A percentile compares a stretch with the other conserved stretches of the same genome.
phyloP scores from a whole-genome alignment of 2,888 invertebrate species.

The Andrena flavipes region DNA sequence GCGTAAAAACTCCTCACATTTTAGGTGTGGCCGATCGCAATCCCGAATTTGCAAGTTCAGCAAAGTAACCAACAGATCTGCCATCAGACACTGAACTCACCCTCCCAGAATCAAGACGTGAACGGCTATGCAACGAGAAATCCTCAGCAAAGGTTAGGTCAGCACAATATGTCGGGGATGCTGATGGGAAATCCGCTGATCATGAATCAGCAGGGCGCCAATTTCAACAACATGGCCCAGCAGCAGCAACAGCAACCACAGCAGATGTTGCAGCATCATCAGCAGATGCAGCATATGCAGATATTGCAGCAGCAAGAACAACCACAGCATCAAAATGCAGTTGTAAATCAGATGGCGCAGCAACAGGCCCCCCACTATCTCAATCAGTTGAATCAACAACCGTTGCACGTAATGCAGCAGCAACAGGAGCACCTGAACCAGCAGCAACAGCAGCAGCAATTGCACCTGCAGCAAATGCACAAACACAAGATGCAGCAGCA shows the following conservation, averaged over 20 bases:
- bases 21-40: slow-evolving; percentile 81
- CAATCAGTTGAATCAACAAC: slow-evolving; percentile 78
- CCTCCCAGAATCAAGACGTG: slow-evolving; percentile 76
- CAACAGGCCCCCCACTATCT: slow-evolving; percentile 79
- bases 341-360: slow-evolving; percentile 78
- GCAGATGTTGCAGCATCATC: slow-evolving; percentile 73
- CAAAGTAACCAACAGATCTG: slow-evolving; percentile 79
- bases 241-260: slow-evolving; percentile 75
- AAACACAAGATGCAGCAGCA: slow-evolving; percentile 61
- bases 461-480: slow-evolving; percentile 76
- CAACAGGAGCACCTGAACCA: slow-evolving; percentile 79
- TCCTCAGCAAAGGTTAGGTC: slow-evolving; percentile 79
- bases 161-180: slow-evolving; percentile 80
- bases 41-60: slow-evolving; percentile 80
- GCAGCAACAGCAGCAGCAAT: slow-evolving; percentile 79
- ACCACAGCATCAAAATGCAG: slow-evolving; percentile 76
- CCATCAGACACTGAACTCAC: slow-evolving; percentile 79
- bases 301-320: slow-evolving; percentile 76
- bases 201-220: slow-evolving; percentile 80
- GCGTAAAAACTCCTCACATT: slow-evolving; percentile 25
- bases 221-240: slow-evolving; percentile 78
- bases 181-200: slow-evolving; percentile 81
- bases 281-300: slow-evolving; percentile 77
- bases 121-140: slow-evolving; percentile 74
- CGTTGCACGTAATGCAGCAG: slow-evolving; percentile 78